These are phyloP conservation scores for Drosophila cardini DNA, from an alignment of 1,140 invertebrate species.

Conservation along the genomic window DNA sequence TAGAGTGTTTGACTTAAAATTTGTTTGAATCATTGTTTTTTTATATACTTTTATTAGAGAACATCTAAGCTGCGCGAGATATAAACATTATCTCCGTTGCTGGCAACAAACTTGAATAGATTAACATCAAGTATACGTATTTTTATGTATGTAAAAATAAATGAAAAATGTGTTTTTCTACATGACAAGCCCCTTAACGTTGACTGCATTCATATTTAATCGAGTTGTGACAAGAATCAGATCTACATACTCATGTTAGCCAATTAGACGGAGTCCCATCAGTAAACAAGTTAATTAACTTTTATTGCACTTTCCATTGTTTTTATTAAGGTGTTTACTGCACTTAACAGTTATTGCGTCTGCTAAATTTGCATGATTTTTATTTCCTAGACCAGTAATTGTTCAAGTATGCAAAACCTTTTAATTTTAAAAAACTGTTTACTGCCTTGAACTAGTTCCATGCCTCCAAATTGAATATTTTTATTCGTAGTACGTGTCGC, in stretches of 20 bases:
- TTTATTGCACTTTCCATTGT: slow-evolving; percentile 34
- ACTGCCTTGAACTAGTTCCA: not conserved
- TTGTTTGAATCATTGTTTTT: no score
- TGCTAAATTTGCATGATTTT: slow-evolving; percentile 7
- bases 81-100: not conserved
- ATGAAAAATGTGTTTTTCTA: not conserved
- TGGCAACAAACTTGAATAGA: not conserved
- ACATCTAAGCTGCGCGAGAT: not conserved
- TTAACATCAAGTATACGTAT: not conserved
- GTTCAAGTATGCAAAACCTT: not conserved
- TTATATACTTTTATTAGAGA: not conserved
- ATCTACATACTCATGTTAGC: slow-evolving; percentile 1
- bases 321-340: slow-evolving; percentile 13
- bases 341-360: slow-evolving; percentile 1
- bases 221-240: not conserved
- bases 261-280: slow-evolving; percentile 4
- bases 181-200: slow-evolving; percentile 8
- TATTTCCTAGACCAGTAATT: not conserved
- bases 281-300: slow-evolving; percentile 40
- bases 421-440: not conserved
- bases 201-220: slow-evolving; percentile 1
- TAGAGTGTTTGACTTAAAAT: no score
- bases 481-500: not conserved
- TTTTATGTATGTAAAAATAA: not conserved
- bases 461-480: slow-evolving; percentile 5